Evolutionary conservation across 2,797 vertebrate genomes (phyloP), one percentile per base, ranked within the genome.

Genomic region (Eupleurogrammus muticus): DNA sequence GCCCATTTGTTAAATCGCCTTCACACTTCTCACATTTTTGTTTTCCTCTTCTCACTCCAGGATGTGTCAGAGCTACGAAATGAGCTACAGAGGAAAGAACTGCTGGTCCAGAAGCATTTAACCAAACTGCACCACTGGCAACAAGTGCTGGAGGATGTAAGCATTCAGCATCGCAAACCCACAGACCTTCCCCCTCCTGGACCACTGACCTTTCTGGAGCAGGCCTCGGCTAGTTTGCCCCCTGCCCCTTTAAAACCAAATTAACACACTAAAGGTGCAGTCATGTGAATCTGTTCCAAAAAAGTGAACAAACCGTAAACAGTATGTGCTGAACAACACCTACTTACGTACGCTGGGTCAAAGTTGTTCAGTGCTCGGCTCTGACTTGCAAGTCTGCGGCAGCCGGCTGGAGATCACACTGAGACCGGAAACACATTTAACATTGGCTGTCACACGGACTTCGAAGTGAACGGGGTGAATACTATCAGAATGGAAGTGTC

Each of bases 41-140:
- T 42, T 51, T 36, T 34, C 40, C 40, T 16, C 16, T 50, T 75
- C 52, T 54, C 73, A 52, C 68, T 77, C 17, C 17, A 99, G 97
- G 98, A 99, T 77, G 96, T 99, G 74, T 97, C 97, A 6, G 98
- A 99, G 75, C 93, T 99, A 49, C 96, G 95, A 80, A 98, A 97
- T 57, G 98, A 99, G 79, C 84, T 99, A 2, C 97, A 98, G 89
- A 95, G 97, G 78, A 99, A 99, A 85, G 98, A 99, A 66, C 73
- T 94, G 0, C 91, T 99, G 75, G 97, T 99, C 79, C 97, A 99
- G 93, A 99, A 98, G 73, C 97, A 99, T 75, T 87, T 98, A 76
- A 80, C 93, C 12, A 99, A 98, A 87, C 92, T 99, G 54, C 93
- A 97, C 60, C 95, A 97, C 49, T 99, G 97, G 97, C 97, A 98